These are phyloP conservation scores for Brachionus paranguensis DNA, from an alignment of 1,140 invertebrate species.

Conservation along the genomic window DNA sequence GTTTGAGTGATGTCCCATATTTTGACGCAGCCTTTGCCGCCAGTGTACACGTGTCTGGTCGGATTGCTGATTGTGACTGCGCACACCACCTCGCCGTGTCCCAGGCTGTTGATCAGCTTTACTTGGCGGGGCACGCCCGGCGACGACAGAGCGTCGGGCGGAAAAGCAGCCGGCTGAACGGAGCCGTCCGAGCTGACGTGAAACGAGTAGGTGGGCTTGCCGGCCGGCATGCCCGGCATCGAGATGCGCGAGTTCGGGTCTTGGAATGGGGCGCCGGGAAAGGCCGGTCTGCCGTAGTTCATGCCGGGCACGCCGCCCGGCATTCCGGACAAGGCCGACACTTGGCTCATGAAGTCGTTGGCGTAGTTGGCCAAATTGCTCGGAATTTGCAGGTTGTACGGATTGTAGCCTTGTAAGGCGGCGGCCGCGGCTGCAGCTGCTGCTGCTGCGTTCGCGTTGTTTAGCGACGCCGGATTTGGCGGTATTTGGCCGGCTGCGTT, in stretches of 20 bases:
- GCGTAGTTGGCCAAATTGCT: slow-evolving; percentile 27
- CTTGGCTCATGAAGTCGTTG: slow-evolving; percentile 35
- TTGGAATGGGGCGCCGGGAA: not conserved
- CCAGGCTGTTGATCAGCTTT: slow-evolving; percentile 78
- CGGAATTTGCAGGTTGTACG: slow-evolving; percentile 38
- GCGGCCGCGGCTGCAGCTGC: slow-evolving; percentile 43
- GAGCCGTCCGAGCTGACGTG: slow-evolving; percentile 77
- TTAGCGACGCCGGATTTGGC: not conserved
- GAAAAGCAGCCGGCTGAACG: slow-evolving; percentile 85
- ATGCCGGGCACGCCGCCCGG: not conserved
- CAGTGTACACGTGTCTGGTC: slow-evolving; percentile 90
- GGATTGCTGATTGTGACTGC: slow-evolving; percentile 77
- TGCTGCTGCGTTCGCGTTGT: slow-evolving; percentile 44
- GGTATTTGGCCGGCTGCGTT: slow-evolving; percentile 48
- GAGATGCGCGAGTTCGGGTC: slow-evolving; percentile 30
- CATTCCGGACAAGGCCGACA: not conserved
- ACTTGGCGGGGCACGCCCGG: slow-evolving; percentile 86
- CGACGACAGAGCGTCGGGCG: slow-evolving; percentile 82
- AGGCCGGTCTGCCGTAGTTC: slow-evolving; percentile 25
- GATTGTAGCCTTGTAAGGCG: slow-evolving; percentile 40
- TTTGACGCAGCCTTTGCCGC: slow-evolving; percentile 97
- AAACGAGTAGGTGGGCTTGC: slow-evolving; percentile 71
- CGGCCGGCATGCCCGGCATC: slow-evolving; percentile 21
- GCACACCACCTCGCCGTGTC: slow-evolving; percentile 89
- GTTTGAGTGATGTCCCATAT: slow-evolving; percentile 71